These are phyloP conservation scores for Melinaea marsaeus DNA, from an alignment of 2,888 invertebrate genomes.

Conservation along the genomic window DNA sequence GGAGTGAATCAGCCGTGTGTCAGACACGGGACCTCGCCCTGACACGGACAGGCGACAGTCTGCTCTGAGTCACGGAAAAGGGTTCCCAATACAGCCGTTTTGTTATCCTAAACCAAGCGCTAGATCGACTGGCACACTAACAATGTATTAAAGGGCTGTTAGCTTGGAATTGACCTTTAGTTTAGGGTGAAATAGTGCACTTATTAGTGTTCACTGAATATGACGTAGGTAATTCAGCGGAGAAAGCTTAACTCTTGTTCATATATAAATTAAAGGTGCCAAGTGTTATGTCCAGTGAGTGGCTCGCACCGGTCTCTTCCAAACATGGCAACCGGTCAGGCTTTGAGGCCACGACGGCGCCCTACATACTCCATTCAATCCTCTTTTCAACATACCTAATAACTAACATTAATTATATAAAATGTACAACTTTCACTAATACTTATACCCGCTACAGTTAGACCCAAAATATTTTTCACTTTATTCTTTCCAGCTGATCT, in stretches of 20 bases:
- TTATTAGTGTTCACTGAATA: too few relatives aligned
- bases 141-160: too few relatives aligned
- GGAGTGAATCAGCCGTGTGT: slow-evolving; percentile 48
- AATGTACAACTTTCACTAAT: slow-evolving; percentile 28
- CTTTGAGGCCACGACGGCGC: slow-evolving; percentile 63
- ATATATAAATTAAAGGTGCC: slow-evolving; percentile 39
- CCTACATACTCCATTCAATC: slow-evolving; percentile 52
- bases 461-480: too few relatives aligned
- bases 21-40: slow-evolving; percentile 42
- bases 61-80: slow-evolving; percentile 41
- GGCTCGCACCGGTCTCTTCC: slow-evolving; percentile 67
- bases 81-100: slow-evolving; percentile 35
- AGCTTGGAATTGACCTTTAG: too few relatives aligned
- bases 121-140: too few relatives aligned
- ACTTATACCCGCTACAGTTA: not conserved
- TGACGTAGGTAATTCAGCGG: not conserved
- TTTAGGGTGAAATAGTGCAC: too few relatives aligned
- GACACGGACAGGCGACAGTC: slow-evolving; percentile 41
- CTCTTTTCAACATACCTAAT: slow-evolving; percentile 16
- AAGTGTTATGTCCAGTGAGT: slow-evolving; percentile 51
- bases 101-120: too few relatives aligned
- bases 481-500: too few relatives aligned
- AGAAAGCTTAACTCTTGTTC: slow-evolving; percentile 3
- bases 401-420: slow-evolving; percentile 6
- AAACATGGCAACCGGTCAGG: slow-evolving; percentile 70